Conservation (phyloP, 1,140 invertebrate genomes). For the Diorhabda carinulata region DNA sequence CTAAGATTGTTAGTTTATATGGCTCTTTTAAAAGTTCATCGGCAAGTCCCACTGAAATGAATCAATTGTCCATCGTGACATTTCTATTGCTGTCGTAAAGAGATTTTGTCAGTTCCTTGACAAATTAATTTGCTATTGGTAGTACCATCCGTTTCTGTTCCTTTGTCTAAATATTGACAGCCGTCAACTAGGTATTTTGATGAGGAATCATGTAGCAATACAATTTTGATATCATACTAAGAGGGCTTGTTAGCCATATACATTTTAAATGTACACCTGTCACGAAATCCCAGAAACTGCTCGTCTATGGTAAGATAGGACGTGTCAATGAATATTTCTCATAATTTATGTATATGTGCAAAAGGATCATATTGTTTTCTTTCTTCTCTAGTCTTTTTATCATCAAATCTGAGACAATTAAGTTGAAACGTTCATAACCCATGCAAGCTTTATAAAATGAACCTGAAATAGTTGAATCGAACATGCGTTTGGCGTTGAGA, state of each 20-base stretch:
- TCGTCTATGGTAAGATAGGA: constrained; percentile 33
- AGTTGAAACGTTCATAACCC: constrained; percentile 42
- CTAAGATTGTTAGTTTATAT: constrained; percentile 41
- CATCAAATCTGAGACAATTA: constrained; percentile 42
- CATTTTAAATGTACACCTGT: constrained; percentile 34
- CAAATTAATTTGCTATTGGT: constrained; percentile 28
- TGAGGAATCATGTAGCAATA: constrained; percentile 39
- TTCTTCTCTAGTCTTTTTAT: constrained; percentile 35
- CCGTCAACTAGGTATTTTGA: constrained; percentile 28
- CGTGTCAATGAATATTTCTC: constrained; percentile 27
- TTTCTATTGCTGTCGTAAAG: constrained; percentile 36
- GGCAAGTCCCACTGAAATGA: constrained; percentile 37
- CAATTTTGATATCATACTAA: constrained; percentile 44
- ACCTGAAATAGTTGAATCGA: constrained; percentile 31
- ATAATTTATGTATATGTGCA: constrained; percentile 35
- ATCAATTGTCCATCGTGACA: constrained; percentile 46
- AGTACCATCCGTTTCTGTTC: constrained; percentile 31
- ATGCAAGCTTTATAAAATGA: constrained; percentile 18
- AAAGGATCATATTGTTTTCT: constrained; percentile 39
- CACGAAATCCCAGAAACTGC: constrained; percentile 30
- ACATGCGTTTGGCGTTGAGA: constrained; percentile 25
- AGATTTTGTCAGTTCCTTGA: constrained; percentile 11
- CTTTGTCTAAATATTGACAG: constrained; percentile 41
- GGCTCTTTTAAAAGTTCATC: constrained; percentile 38
- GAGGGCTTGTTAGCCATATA: constrained; percentile 43